phyloP scores from a whole-genome alignment of 1,140 invertebrate species.

The Bombus soroeensis region DNA sequence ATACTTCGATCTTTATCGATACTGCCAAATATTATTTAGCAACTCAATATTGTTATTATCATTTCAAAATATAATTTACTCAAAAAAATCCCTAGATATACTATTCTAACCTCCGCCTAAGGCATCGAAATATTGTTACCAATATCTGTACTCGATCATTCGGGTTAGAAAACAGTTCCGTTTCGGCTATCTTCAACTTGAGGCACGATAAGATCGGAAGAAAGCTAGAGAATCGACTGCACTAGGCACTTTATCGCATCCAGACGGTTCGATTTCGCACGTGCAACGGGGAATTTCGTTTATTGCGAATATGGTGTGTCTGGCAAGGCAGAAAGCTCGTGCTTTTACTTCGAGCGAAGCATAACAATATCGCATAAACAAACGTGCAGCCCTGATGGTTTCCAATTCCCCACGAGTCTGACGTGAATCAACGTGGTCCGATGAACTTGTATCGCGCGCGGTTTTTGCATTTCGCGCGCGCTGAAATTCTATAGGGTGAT shows the following conservation, averaged over 20 bases:
- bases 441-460: conserved; percentile 21
- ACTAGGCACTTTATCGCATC: background rate
- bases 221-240: background rate
- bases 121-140: background rate
- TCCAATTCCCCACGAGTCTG: conserved; percentile 70
- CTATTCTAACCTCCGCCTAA: too few relatives aligned
- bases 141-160: background rate
- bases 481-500: conserved; percentile 18
- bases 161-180: background rate
- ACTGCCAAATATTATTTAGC: too few relatives aligned
- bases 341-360: conserved; percentile 42
- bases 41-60: background rate
- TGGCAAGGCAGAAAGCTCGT: background rate
- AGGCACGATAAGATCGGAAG: background rate
- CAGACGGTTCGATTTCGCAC: background rate
- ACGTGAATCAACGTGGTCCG: conserved; percentile 66
- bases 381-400: conserved; percentile 60
- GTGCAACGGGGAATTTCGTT: conserved; percentile 19
- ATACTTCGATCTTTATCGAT: too few relatives aligned
- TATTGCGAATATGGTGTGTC: conserved; percentile 27
- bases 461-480: conserved; percentile 35
- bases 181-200: background rate
- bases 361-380: conserved; percentile 59
- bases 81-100: background rate
- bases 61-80: too few relatives aligned